A percentile compares a stretch with the other conserved stretches of the same genome.
These are phyloP conservation scores for Orchesella cincta DNA, from an alignment of 1,140 invertebrate species.

Conservation along the genomic window DNA sequence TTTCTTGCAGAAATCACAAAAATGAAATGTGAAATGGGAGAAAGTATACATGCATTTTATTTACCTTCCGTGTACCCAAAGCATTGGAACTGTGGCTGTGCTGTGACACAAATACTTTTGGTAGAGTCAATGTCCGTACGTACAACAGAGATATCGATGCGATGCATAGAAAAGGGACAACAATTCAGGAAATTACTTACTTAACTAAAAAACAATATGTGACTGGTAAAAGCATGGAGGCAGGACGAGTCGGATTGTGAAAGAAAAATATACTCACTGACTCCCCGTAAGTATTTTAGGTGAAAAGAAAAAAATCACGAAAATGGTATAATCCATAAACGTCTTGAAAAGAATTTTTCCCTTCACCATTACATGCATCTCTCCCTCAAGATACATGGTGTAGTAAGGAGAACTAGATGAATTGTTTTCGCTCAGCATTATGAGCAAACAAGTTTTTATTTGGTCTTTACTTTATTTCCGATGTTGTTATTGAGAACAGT, in stretches of 20 bases:
- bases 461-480: slow-evolving; percentile 26
- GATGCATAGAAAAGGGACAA: slow-evolving; percentile 14
- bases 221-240: neutral
- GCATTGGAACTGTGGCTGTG: no score
- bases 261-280: neutral
- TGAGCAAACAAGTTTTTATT: slow-evolving; percentile 29
- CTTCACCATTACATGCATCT: neutral
- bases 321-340: slow-evolving; percentile 13
- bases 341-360: slow-evolving; percentile 8
- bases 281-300: neutral
- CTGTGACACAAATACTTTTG: no score
- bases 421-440: slow-evolving; percentile 24
- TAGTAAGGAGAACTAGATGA: slow-evolving; percentile 1
- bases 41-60: neutral
- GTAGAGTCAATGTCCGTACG: no score
- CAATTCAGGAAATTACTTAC: slow-evolving; percentile 29
- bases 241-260: no score
- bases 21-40: slow-evolving; percentile 6
- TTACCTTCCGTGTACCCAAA: neutral
- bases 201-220: slow-evolving; percentile 28
- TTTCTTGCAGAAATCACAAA: slow-evolving; percentile 24
- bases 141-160: no score
- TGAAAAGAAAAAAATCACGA: neutral
- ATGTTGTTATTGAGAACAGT: slow-evolving; percentile 14
- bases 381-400: neutral